These are phyloP conservation scores for Heteropelma amictum DNA, from an alignment of 2,888 invertebrate genomes.

Conservation along the genomic window DNA sequence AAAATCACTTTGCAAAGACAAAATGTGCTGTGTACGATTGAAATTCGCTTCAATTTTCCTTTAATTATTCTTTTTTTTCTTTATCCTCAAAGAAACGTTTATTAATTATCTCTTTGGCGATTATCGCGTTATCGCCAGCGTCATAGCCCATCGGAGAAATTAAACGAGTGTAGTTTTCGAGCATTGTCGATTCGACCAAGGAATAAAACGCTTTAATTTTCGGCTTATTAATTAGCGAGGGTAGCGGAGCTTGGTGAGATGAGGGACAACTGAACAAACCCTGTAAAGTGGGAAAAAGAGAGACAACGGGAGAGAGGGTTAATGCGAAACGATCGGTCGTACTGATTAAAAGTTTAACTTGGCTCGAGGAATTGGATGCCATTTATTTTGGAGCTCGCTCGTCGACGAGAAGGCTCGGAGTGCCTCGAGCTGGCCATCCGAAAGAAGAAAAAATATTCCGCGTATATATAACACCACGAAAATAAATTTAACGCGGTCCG, in stretches of 20 bases:
- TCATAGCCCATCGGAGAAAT: background rate
- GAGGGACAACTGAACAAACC: background rate
- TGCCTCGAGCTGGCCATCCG: background rate
- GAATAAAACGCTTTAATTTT: background rate
- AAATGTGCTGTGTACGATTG: too few relatives aligned
- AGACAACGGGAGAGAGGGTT: background rate
- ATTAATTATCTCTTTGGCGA: too few relatives aligned
- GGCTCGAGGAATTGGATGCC: constrained; percentile 28
- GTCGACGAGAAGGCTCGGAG: background rate
- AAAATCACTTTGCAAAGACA: too few relatives aligned
- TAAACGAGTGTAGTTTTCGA: background rate
- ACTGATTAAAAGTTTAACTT: constrained; percentile 39
- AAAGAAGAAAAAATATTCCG: background rate
- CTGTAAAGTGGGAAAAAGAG: too few relatives aligned
- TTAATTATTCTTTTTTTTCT: too few relatives aligned
- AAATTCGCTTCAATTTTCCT: too few relatives aligned
- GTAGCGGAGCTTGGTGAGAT: background rate
- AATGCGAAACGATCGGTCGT: constrained; percentile 15
- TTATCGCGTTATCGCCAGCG: too few relatives aligned
- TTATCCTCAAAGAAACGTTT: too few relatives aligned
- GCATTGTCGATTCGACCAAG: background rate
- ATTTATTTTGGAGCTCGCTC: constrained; percentile 28
- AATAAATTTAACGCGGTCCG: background rate
- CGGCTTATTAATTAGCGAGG: background rate
- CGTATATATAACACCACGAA: background rate